These are phyloP conservation scores for Tricholaema leucomelas DNA, from an alignment of 2,113 vertebrate genomes.

Conservation along the genomic window DNA sequence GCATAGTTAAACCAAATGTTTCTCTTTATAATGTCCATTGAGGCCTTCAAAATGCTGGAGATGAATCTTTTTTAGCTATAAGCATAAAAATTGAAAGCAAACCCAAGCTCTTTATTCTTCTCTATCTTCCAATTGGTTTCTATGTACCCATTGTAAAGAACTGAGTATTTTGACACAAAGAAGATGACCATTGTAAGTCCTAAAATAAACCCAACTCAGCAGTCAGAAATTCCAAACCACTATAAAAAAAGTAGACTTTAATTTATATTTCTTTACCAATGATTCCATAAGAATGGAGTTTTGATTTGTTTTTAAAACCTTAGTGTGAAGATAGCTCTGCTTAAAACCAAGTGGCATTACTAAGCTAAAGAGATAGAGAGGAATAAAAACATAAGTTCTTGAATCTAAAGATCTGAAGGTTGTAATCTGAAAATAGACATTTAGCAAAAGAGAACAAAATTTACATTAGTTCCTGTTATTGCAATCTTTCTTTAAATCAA, in stretches of 20 bases:
- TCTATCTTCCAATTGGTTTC: neutral
- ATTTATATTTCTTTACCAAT: neutral
- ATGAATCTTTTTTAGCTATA: neutral
- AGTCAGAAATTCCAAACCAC: neutral
- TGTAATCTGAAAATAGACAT: neutral
- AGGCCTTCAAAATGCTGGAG: neutral
- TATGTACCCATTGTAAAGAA: neutral
- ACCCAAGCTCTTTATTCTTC: neutral
- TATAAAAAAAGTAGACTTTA: neutral
- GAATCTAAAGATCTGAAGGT: neutral
- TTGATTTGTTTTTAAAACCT: neutral
- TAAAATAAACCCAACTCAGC: neutral
- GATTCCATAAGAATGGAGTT: neutral
- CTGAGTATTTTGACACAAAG: neutral
- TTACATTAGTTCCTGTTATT: neutral
- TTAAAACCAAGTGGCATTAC: neutral
- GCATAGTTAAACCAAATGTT: neutral
- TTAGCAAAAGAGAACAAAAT: neutral
- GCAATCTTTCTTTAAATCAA: neutral
- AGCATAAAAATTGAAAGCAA: neutral
- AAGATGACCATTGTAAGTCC: neutral
- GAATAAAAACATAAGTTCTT: neutral
- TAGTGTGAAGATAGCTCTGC: neutral
- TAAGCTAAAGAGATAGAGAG: neutral
- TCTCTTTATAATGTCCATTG: neutral